Conservation (phyloP, 2,113 vertebrate species). For the Scatophagus argus region DNA sequence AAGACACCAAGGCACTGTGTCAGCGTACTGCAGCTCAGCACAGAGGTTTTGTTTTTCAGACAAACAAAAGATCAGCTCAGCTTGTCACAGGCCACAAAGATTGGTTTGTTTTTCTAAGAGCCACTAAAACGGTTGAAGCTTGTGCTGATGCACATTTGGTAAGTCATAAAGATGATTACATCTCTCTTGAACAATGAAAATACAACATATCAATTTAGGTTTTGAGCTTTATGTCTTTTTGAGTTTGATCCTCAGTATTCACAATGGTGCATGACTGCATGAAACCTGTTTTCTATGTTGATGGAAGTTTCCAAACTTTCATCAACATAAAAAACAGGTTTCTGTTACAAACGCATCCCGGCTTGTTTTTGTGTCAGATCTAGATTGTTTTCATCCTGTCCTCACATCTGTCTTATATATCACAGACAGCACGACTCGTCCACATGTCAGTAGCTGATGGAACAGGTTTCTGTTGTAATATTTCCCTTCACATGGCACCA, state of each 20-base stretch:
- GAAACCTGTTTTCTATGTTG: no score
- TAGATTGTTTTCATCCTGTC: no score
- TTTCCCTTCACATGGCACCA: neutral
- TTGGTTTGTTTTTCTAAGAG: slow-evolving; percentile 32
- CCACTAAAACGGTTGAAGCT: slow-evolving; percentile 10
- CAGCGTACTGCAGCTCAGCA: slow-evolving; percentile 48
- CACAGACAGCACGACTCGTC: neutral
- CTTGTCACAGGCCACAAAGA: slow-evolving; percentile 44
- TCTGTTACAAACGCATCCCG: neutral
- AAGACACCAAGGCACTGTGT: slow-evolving; percentile 53
- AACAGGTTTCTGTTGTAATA: neutral
- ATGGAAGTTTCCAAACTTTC: no score
- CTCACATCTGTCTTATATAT: neutral
- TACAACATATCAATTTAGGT: neutral
- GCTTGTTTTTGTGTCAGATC: neutral
- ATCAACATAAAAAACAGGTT: no score
- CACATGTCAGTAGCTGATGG: no score
- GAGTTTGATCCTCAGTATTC: neutral
- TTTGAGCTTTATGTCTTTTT: neutral
- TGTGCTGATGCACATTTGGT: neutral
- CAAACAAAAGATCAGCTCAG: slow-evolving; percentile 66
- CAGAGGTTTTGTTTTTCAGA: slow-evolving; percentile 65
- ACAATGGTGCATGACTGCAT: neutral
- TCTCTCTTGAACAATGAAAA: neutral
- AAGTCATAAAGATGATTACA: neutral